A percentile compares a stretch with the other conserved stretches of the same genome.
Conservation (phyloP, 2,113 vertebrate genomes). For the Cervus canadensis region DNA sequence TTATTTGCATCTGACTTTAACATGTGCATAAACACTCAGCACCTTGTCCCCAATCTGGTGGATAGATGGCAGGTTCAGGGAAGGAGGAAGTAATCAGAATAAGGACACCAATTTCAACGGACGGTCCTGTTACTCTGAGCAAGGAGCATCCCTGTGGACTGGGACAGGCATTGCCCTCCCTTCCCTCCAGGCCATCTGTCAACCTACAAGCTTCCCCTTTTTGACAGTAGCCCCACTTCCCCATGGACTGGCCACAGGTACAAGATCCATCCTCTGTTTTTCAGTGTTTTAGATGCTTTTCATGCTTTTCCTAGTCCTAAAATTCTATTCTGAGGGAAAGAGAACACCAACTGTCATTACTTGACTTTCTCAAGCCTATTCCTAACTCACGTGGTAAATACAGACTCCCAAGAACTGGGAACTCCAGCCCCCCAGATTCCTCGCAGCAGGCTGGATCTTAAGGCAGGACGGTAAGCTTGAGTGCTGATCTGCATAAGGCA, state of each 20-base stretch:
- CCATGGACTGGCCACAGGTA: neutral
- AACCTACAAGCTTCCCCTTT: neutral
- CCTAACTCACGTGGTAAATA: neutral
- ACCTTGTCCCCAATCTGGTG: neutral
- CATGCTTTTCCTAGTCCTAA: neutral
- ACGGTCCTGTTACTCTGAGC: neutral
- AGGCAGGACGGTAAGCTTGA: neutral
- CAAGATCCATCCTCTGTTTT: neutral
- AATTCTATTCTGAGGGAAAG: neutral
- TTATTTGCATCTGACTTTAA: neutral
- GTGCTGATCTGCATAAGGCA: neutral
- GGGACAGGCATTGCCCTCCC: neutral
- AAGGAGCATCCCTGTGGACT: neutral
- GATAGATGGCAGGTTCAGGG: neutral
- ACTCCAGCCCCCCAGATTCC: neutral
- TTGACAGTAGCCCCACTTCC: neutral
- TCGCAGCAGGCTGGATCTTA: neutral
- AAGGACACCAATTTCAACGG: rapidly evolving
- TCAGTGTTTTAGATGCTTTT: neutral
- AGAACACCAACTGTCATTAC: neutral
- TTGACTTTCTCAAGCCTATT: neutral
- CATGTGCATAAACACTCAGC: neutral
- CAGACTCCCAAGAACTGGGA: neutral
- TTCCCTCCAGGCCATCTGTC: neutral
- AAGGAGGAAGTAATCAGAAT: neutral